Evolutionary conservation across 2,797 vertebrate genomes (phyloP).

Genomic region (Takifugu ocellatus): DNA sequence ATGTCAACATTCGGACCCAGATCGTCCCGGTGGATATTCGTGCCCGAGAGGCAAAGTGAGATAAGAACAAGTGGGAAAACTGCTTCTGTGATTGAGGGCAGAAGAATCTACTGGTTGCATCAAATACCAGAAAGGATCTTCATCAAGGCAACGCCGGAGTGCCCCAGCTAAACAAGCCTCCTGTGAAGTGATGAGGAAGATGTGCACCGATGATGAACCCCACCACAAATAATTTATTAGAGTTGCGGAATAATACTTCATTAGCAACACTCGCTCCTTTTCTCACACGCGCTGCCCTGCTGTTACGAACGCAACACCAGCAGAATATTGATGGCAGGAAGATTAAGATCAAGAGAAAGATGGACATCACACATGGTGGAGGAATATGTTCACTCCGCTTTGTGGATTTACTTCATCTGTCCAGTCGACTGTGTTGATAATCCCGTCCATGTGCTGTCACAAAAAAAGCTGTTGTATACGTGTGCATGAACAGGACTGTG

Average conservation of each 20-base stretch:
- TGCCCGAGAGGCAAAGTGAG: slow-evolving; percentile 48
- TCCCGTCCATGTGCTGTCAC: not conserved
- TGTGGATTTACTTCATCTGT: not conserved
- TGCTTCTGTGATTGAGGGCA: slow-evolving; percentile 45
- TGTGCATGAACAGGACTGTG: too few species aligned
- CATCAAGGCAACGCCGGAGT: slow-evolving; percentile 29
- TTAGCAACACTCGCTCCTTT: slow-evolving; percentile 20
- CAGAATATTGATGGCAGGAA: not conserved
- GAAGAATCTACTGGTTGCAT: slow-evolving; percentile 51
- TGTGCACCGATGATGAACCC: slow-evolving; percentile 6
- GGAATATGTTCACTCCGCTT: not conserved
- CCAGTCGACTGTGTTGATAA: not conserved
- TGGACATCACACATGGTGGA: not conserved
- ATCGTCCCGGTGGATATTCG: slow-evolving; percentile 35
- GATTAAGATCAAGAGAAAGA: not conserved
- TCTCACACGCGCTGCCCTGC: slow-evolving; percentile 2
- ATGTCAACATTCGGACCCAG: slow-evolving; percentile 52
- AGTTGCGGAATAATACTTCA: slow-evolving; percentile 34
- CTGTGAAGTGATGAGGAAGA: slow-evolving; percentile 11
- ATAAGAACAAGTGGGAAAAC: slow-evolving; percentile 54
- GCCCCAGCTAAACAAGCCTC: slow-evolving; percentile 31
- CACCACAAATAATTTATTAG: slow-evolving; percentile 30
- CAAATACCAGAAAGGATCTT: slow-evolving; percentile 59
- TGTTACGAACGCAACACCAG: not conserved
- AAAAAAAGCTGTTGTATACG: too few species aligned